phyloP scores from a whole-genome alignment of 92 coral and sea anemone species.

The Epizoanthus illoricatus region DNA sequence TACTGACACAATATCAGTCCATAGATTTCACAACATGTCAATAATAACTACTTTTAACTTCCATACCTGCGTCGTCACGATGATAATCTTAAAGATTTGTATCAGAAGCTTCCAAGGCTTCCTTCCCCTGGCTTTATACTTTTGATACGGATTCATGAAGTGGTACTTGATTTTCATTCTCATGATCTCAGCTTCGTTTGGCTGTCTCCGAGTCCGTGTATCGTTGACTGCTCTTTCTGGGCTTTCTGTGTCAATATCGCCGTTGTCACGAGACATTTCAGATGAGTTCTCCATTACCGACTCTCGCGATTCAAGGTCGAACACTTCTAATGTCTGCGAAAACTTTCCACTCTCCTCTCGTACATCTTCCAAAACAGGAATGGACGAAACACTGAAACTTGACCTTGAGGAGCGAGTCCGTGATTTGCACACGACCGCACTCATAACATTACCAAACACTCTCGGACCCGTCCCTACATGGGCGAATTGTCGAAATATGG shows the following conservation, averaged over 20 bases:
- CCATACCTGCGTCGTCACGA: conserved; percentile 88
- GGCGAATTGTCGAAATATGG: background rate
- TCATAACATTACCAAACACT: conserved; percentile 1
- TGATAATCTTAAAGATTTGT: conserved; percentile 84
- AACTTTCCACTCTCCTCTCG: background rate
- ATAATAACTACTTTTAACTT: background rate
- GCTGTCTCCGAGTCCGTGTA: background rate
- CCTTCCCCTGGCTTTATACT: conserved; percentile 85
- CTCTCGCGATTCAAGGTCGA: background rate
- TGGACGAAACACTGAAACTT: background rate
- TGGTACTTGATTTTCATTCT: conserved; percentile 81
- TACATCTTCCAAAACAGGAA: conserved; percentile 13
- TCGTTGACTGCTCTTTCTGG: background rate
- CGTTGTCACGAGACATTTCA: background rate
- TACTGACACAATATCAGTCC: background rate
- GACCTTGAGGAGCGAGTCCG: background rate
- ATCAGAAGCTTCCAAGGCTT: conserved; percentile 95
- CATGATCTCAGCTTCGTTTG: conserved; percentile 53
- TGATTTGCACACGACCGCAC: background rate
- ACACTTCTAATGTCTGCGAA: background rate
- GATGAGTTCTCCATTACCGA: conserved; percentile 3
- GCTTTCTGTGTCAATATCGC: background rate
- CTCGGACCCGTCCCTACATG: conserved; percentile 10
- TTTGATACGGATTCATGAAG: conserved; percentile 89
- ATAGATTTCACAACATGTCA: background rate